A percentile compares a stretch with the other conserved stretches of the same genome.
Conservation (phyloP, 2,888 invertebrate species). For the Dynastes maya region DNA sequence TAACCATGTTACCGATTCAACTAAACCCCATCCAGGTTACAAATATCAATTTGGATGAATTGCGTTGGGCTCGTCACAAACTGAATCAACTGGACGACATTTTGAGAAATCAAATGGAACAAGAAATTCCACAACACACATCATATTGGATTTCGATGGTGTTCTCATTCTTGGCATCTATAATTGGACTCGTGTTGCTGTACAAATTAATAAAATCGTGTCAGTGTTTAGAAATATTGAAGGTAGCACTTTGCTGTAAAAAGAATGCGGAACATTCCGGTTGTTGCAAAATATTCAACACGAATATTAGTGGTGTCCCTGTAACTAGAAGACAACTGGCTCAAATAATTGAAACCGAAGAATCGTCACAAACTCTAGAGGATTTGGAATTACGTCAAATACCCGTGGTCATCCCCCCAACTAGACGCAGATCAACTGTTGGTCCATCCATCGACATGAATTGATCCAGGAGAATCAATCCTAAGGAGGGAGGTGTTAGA, state of each 20-base stretch:
- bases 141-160: background rate
- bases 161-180: background rate
- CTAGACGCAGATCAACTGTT: background rate
- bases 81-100: background rate
- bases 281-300: background rate
- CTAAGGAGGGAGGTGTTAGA: background rate
- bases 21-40: background rate
- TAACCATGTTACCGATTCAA: background rate
- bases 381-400: background rate
- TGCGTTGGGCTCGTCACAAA: background rate
- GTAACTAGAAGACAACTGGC: background rate
- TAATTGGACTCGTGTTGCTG: too few relatives aligned
- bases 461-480: background rate
- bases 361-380: background rate
- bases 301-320: background rate
- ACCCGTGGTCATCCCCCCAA: too few relatives aligned
- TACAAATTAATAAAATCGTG: background rate
- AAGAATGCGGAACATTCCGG: background rate
- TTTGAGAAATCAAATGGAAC: background rate
- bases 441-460: background rate
- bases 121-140: background rate
- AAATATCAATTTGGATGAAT: background rate
- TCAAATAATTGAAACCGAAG: background rate
- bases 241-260: background rate
- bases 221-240: background rate